These are phyloP conservation scores for Sisyra terminalis DNA, from an alignment of 2,888 invertebrate genomes.

Conservation along the genomic window DNA sequence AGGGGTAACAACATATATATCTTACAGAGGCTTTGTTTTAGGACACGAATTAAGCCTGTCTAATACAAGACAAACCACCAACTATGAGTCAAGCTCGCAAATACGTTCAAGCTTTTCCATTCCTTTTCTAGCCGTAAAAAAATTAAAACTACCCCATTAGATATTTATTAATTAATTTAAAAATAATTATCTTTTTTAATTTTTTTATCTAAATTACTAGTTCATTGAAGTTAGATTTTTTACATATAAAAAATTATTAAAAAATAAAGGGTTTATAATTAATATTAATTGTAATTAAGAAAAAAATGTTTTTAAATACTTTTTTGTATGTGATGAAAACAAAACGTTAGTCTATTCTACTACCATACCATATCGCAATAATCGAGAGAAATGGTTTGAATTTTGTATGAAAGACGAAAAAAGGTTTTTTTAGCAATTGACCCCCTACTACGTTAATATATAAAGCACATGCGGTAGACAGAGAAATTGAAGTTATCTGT, in stretches of 20 bases:
- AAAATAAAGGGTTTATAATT: too few relatives aligned
- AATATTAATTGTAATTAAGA: not conserved
- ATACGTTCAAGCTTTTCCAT: conserved; percentile 4
- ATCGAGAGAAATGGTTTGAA: conserved; percentile 29
- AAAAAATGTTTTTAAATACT: not conserved
- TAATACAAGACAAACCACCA: conserved; percentile 19
- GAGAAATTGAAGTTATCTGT: not conserved
- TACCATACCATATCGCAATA: conserved; percentile 23
- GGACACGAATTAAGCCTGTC: conserved; percentile 26
- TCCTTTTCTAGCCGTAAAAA: not conserved
- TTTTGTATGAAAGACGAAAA: conserved; percentile 28
- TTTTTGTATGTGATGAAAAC: not conserved
- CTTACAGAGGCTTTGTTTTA: conserved; percentile 19
- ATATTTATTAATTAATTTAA: not conserved
- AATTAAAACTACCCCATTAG: not conserved
- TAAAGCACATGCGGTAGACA: conserved; percentile 13
- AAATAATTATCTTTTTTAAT: not conserved
- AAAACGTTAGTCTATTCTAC: conserved; percentile 21
- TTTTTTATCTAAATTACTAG: not conserved
- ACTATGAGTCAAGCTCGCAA: conserved; percentile 6
- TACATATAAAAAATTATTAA: not conserved
- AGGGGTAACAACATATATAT: conserved; percentile 7
- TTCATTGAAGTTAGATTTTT: not conserved
- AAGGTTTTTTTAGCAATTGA: conserved; percentile 27
- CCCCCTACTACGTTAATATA: conserved; percentile 25